phyloP scores from a whole-genome alignment of 2,797 vertebrate genomes.

The Poecilia picta region DNA sequence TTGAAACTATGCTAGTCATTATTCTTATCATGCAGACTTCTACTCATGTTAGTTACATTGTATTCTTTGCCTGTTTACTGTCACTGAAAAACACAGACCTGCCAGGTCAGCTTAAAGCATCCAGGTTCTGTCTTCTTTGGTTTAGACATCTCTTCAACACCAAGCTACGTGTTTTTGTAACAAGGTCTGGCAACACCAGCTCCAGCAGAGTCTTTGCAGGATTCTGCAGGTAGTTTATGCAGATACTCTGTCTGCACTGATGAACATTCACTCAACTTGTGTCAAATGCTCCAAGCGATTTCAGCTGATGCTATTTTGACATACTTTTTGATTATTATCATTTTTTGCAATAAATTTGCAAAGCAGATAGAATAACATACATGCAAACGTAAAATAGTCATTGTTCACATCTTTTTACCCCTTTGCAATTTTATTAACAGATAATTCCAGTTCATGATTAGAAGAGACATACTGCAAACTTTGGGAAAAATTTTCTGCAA shows the following conservation, averaged over 20 bases:
- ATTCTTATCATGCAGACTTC: not conserved
- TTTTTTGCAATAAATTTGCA: not conserved
- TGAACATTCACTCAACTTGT: not conserved
- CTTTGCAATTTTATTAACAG: not conserved
- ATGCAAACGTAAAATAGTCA: not conserved
- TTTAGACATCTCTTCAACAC: not conserved
- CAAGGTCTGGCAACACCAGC: not conserved
- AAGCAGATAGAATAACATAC: not conserved
- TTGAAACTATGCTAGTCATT: not conserved
- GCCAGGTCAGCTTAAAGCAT: not conserved
- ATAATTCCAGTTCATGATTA: not conserved
- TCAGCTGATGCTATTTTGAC: not conserved
- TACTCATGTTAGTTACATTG: not conserved
- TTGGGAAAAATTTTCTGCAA: not conserved
- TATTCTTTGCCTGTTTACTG: not conserved
- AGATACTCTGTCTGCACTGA: not conserved
- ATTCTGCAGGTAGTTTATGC: not conserved
- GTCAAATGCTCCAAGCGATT: too few relatives aligned
- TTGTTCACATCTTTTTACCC: not conserved
- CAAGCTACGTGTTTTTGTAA: not conserved
- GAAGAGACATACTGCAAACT: not conserved
- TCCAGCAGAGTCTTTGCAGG: not conserved
- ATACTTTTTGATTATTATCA: not conserved
- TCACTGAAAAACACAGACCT: not conserved
- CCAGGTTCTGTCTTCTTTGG: not conserved